Evolutionary conservation across 1,140 invertebrate species (phyloP), one percentile per base, ranked within the genome.

Genomic region (Drosophila carrolli): DNA sequence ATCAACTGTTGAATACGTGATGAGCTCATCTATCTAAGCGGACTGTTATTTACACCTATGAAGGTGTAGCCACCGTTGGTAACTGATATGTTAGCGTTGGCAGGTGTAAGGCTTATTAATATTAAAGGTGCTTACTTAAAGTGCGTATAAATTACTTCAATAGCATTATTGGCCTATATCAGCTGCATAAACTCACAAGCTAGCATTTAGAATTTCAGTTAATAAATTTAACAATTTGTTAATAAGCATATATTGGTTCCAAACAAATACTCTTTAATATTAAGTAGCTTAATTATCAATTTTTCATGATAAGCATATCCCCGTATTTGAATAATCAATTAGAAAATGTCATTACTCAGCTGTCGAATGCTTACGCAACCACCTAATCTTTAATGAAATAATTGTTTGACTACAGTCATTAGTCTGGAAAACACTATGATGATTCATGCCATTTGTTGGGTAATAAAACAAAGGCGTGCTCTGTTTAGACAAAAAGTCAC

Each of bases 381-480:
- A 13, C 5, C 11, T 13, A 4, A 23, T 29, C 38, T 23, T n/a
- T n/a, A 5, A 62, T 62, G 16, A 63, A 43, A 44, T 63, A 16
- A 46, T 60, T 62, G 53, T 14, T 63, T 63, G 27, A 43, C 48
- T 40, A 19, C n/a, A 37, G 37, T 43, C 59, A 51, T 65, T 48
- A 37, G 37, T 50, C 19, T 32, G 14, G 0, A 40, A 43, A 32
- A 27, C 16, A 29, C 46, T 27, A 35, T 37, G 38, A 63, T 68
- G 65, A 68, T 47, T 68, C 65, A 68, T 44, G 4, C 11, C 19
- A 51, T 27, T 60, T 11, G 38, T 6, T 14, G 61, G 55, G 55
- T 63, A 63, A 63, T 60, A 63, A 63, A 63, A 63, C 16, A 27
- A 44, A 53, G 60, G 65, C 47, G 60, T 65, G 44, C 29, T 47